A percentile compares a stretch with the other conserved stretches of the same genome.
Evolutionary conservation across 2,888 invertebrate species (phyloP).

Genomic region (Lepas anatifera): DNA sequence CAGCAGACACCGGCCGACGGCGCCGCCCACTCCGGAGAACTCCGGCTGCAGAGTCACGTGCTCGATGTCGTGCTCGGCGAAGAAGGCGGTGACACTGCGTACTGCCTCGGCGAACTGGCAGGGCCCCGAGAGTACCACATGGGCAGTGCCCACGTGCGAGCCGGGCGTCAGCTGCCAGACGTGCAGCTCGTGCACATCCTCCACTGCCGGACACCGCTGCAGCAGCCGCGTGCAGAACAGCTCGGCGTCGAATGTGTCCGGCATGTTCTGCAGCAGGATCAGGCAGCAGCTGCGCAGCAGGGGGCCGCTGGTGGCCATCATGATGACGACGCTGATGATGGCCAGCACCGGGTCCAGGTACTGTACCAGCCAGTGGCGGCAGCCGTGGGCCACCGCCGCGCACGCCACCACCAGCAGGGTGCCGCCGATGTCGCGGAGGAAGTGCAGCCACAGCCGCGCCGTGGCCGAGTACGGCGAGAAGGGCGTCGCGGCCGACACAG

Average conservation of each 20-base stretch:
- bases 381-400: background rate
- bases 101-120: slow-evolving; percentile 34
- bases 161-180: slow-evolving; percentile 74
- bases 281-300: slow-evolving; percentile 57
- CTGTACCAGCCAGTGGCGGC: slow-evolving; percentile 45
- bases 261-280: slow-evolving; percentile 83
- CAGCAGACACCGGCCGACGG: slow-evolving; percentile 56
- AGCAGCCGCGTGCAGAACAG: slow-evolving; percentile 51
- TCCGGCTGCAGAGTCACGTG: slow-evolving; percentile 81
- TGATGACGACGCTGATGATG: slow-evolving; percentile 54
- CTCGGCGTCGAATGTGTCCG: slow-evolving; percentile 69
- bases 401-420: slow-evolving; percentile 6
- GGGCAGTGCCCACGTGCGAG: slow-evolving; percentile 70
- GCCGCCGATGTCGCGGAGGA: background rate
- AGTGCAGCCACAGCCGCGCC: background rate
- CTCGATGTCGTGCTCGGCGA: slow-evolving; percentile 65
- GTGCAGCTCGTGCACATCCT: slow-evolving; percentile 73
- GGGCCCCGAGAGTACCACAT: slow-evolving; percentile 58
- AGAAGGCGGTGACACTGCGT: slow-evolving; percentile 55
- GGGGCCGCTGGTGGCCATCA: slow-evolving; percentile 63
- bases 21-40: slow-evolving; percentile 73
- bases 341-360: slow-evolving; percentile 61
- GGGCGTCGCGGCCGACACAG: background rate
- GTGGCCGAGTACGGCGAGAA: background rate
- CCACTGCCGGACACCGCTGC: slow-evolving; percentile 52